Base-by-base conservation (phyloP, 2,797 vertebrate species). In the Brotula barbata region DNA sequence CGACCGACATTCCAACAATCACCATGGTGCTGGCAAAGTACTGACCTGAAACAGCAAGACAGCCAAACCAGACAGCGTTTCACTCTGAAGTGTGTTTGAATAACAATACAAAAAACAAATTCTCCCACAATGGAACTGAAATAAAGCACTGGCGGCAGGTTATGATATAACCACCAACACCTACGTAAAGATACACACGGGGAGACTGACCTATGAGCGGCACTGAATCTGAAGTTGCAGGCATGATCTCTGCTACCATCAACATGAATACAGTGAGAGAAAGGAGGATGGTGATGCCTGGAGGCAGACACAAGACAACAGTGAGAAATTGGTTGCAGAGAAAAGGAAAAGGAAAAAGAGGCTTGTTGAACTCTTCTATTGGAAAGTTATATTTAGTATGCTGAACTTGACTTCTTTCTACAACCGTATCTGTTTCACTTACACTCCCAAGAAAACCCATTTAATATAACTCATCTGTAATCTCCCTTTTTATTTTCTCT, bases 21-120 rank as follows among this genome's bases (percentile, higher is more conserved):
- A 92, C 90, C 92, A 93, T 93, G 78, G 90, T 93, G 79, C 91
- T 93, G 64, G 89, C 92, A 69, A 93, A 93, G 77, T 93, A 93
- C 72, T 93, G 92, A 68, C 91, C 92, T 93, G 72, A 61, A 46
- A 51, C 23, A 55, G 25, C 28, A 20, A 37, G 10, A 61, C 17
- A 52, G 25, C 41, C 40, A 37, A 5, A 28, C 25, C 25, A 28
- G 25, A 4, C 4, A 4, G 8, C 25, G 8, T 28, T 28, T 28
- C 25, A 28, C 25, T 28, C 25, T n/a, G n/a, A n/a, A n/a, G n/a
- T n/a, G n/a, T n/a, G n/a, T n/a, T n/a, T n/a, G n/a, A n/a, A n/a
- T n/a, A n/a, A n/a, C n/a, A n/a, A n/a, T n/a, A n/a, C n/a, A n/a
- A n/a, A n/a, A n/a, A n/a, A n/a, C n/a, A n/a, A n/a, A n/a, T n/a